Evolutionary conservation across 2,888 invertebrate species (phyloP), one percentile per base, ranked within the genome.

Genomic region (Megalurothrips usitatus): DNA sequence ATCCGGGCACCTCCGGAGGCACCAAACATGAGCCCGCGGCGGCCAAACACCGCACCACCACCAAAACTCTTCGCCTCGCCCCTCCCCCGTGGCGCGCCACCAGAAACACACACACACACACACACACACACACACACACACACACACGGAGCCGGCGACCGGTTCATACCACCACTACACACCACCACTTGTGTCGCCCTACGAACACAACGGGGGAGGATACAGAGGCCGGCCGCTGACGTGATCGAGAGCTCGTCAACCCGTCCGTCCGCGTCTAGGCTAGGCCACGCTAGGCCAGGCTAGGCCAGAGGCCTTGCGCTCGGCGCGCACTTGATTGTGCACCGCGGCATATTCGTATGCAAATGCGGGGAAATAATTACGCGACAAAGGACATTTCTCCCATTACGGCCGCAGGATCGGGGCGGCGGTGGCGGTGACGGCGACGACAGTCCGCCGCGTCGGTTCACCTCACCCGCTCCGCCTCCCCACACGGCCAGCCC

Each of bases 21-120:
- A 12, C 23, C 68, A 75, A 43, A 75, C 68, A 75, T 75, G 68
- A 23, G 68, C 68, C 68, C 68, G 68, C 68, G 68, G 68, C 68
- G 68, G 68, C 68, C 26, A 75, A 75, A 75, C 68, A 68, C 68
- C 58, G 19, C 58, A 12, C 19, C 52, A 52, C 52, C 14, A 10
- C 12, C 14, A n/a, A n/a, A n/a, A n/a, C n/a, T n/a, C n/a, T n/a
- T n/a, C 14, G 14, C 58, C 19, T 12, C 58, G 58, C 19, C 58
- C 19, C 19, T 17, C 19, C 19, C 58, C 52, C 52, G 52, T 19
- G 52, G 58, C 58, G 58, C 58, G 58, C 19, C 58, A 14, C 10
- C 58, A 58, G 34, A 43, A 43, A 43, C 34, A 43, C n/a, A n/a
- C n/a, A n/a, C n/a, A n/a, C n/a, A n/a, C n/a, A n/a, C n/a, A n/a